Base-by-base conservation (phyloP, 2,888 invertebrate genomes). In the Drosophila formosana region DNA sequence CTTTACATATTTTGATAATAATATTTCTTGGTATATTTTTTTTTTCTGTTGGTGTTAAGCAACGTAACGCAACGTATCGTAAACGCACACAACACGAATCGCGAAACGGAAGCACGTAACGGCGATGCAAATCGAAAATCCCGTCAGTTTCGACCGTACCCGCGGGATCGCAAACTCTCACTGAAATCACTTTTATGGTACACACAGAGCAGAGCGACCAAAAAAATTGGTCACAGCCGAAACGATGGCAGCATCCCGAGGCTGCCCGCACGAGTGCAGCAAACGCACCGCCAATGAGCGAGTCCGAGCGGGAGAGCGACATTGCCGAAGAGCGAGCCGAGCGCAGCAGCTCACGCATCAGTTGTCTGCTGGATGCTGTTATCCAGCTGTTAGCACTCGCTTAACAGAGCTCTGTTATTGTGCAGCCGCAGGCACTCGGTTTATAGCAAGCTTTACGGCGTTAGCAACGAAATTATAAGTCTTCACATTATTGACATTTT, bases 111-210 rank as follows among this genome's bases (percentile, higher is more conserved):
- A 55, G 43, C 61, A 61, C 81, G 76, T 26, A 41, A 73, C 67
- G 70, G 51, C n/a, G 49, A 45, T 50, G 39, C 43, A 39, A 39
- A 78, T 57, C 39, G 34, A 73, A 46, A 70, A 73, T 85, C 84
- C 90, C 90, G 91, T 90, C 82, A 82, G 85, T 88, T 90, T 86
- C 91, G 92, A 92, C 92, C 91, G 91, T 92, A 92, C 91, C 91
- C 92, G 91, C 91, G 91, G 92, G 92, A 92, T 92, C 91, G 90
- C 90, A 92, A 92, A 92, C 92, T 92, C 92, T 92, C 92, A 92
- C 92, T 92, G 88, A 92, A 92, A 74, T 67, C 80, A 91, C 80
- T 91, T 92, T 91, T 91, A 91, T 91, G 90, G 90, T 92, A 90
- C 91, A 90, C 88, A 82, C 82, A 82, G 80, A 83, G 72, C 80